Evolutionary conservation across 2,113 vertebrate species (phyloP).

Genomic region (Albula glossodonta): DNA sequence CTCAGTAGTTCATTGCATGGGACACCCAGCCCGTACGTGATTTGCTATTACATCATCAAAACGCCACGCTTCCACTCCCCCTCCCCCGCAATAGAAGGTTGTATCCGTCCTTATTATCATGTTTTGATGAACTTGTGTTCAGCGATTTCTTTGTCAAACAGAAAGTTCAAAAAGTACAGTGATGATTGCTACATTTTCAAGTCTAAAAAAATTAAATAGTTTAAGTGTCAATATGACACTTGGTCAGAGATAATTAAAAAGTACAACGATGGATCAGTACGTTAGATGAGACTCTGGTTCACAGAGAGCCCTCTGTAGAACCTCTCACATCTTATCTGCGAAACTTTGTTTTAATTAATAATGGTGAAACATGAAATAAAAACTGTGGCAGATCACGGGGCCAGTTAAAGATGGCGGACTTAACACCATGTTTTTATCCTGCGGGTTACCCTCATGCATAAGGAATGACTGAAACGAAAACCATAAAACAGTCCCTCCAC

Average conservation of each 20-base stretch:
- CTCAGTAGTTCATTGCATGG: background rate
- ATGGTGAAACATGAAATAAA: background rate
- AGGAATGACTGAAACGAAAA: background rate
- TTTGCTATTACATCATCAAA: background rate
- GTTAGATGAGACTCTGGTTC: background rate
- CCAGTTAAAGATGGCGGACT: background rate
- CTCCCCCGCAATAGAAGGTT: background rate
- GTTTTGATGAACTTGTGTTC: background rate
- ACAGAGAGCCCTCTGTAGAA: background rate
- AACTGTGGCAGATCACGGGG: background rate
- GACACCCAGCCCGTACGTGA: background rate
- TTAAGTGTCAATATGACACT: slow-evolving; percentile 25
- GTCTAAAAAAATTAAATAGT: slow-evolving; percentile 10
- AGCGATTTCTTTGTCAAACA: background rate
- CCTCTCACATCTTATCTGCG: background rate
- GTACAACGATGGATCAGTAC: background rate
- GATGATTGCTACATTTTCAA: background rate
- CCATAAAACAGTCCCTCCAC: background rate
- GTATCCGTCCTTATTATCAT: background rate
- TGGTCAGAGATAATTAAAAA: slow-evolving; percentile 8
- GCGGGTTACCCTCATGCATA: background rate
- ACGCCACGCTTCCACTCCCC: too few relatives aligned
- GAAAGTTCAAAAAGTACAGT: background rate
- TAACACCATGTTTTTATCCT: background rate
- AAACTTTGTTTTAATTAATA: too few relatives aligned